Base-by-base conservation (phyloP, 2,113 vertebrate genomes). In the Psilopsiagon aurifrons region DNA sequence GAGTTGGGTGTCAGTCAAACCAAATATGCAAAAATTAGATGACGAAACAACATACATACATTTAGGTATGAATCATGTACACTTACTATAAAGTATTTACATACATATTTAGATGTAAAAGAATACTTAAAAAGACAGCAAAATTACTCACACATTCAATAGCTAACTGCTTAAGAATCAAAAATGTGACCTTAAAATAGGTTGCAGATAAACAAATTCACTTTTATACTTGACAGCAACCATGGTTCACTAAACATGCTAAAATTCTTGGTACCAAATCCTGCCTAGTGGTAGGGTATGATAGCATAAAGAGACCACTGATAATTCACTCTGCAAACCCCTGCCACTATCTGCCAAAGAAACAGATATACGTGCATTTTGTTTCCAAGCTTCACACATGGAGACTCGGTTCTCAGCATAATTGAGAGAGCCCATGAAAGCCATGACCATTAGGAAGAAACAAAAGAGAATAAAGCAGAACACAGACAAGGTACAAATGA, bases 21-120 rank as follows among this genome's bases (percentile, higher is more conserved):
- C 66, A 83, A 86, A 82, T 39, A 62, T 13, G 24, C 41, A 63
- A 88, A 69, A 94, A 49, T 62, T 69, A 91, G 83, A 33, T 90
- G 94, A 80, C 44, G 51, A 79, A 67, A 46, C 60, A 54, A 73
- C n/a, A 46, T 28, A 35, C 57, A 15, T 35, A 59, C 33, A 35
- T 35, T 27, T 73, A 3, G 33, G 33, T 39, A 49, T 52, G 77
- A 89, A 74, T n/a, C 24, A 43, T 35, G 39, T 17, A 43, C 18
- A 74, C 54, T 51, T 83, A 83, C 33, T 18, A 51, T 4, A 6
- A 77, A 41, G 22, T 57, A 92, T 69, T 73, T 57, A n/a, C 2
- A 2, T 44, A 66, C 28, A 4, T 37, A 55, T 59, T 94, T 75
- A 88, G 88, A 80, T 47, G 2, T 44, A 8, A 35, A 68, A 63